These are phyloP conservation scores for Stomatorhinus ivindoensis DNA, from an alignment of 2,113 vertebrate genomes.

Conservation along the genomic window DNA sequence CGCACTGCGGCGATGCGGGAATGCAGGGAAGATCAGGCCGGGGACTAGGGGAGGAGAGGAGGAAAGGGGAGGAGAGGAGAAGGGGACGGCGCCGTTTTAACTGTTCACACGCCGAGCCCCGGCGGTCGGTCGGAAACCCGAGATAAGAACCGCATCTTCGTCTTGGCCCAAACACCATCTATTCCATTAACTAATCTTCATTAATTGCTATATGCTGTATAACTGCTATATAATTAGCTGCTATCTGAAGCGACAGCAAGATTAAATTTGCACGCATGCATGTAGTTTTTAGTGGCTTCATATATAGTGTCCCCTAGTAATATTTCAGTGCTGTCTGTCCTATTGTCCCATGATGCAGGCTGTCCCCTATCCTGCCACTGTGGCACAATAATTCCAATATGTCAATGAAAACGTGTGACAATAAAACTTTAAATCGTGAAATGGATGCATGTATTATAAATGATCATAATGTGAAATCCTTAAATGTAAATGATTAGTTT, in stretches of 20 bases:
- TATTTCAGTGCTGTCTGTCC: background rate
- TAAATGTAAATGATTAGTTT: background rate
- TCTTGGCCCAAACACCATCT: constrained; percentile 18
- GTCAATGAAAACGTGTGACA: background rate
- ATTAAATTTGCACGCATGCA: background rate
- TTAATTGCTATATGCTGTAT: too few relatives aligned
- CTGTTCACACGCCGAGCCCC: constrained; percentile 49
- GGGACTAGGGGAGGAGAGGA: constrained; percentile 29
- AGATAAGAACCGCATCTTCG: background rate
- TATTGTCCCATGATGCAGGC: background rate
- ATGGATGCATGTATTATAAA: background rate
- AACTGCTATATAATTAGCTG: background rate
- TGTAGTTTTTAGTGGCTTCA: background rate
- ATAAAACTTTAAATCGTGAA: background rate
- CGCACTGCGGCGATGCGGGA: constrained; percentile 60
- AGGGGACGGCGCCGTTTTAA: constrained; percentile 48
- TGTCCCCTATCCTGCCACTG: background rate
- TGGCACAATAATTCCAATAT: too few relatives aligned
- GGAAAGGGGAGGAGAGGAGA: background rate
- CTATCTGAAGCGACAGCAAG: background rate
- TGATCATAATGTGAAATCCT: background rate
- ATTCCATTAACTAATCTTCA: background rate
- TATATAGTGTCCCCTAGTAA: background rate
- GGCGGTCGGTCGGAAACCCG: background rate
- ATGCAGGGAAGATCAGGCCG: constrained; percentile 41